phyloP scores from a whole-genome alignment of 2,797 vertebrate species.

The Pseudomugil tenellus region DNA sequence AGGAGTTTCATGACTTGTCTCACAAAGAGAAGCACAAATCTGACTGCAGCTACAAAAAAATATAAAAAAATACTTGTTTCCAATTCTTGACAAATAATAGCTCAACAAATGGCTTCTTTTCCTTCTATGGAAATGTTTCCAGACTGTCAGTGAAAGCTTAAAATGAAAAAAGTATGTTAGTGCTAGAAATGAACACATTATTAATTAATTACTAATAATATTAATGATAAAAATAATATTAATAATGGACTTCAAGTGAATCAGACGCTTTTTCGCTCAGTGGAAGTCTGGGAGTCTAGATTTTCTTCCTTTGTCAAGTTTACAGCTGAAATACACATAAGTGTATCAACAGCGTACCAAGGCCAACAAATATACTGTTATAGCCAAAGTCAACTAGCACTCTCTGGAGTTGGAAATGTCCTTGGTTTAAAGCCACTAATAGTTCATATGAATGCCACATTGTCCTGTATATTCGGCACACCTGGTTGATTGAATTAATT shows the following conservation, averaged over 20 bases:
- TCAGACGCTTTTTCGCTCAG: neutral
- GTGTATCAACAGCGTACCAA: neutral
- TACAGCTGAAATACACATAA: neutral
- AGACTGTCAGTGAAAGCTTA: neutral
- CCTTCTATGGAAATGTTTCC: neutral
- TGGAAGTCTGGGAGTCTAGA: neutral
- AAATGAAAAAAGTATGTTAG: neutral
- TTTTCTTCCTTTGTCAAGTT: neutral
- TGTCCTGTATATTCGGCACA: slow-evolving; percentile 1
- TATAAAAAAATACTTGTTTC: slow-evolving; percentile 1
- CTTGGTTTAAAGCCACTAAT: neutral
- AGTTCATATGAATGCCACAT: neutral
- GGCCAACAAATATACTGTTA: neutral
- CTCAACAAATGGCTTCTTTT: slow-evolving; percentile 8
- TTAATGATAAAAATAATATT: neutral
- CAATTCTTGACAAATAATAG: slow-evolving; percentile 10
- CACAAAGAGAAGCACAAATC: slow-evolving; percentile 15
- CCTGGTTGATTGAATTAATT: neutral
- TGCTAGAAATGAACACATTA: slow-evolving; percentile 1
- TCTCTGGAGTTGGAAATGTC: neutral
- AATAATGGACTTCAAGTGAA: neutral
- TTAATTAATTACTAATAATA: neutral
- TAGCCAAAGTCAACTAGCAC: neutral
- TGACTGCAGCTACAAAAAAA: slow-evolving; percentile 10
- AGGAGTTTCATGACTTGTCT: slow-evolving; percentile 4